Conservation (phyloP, 2,113 vertebrate species). For the Ifrita kowaldi region DNA sequence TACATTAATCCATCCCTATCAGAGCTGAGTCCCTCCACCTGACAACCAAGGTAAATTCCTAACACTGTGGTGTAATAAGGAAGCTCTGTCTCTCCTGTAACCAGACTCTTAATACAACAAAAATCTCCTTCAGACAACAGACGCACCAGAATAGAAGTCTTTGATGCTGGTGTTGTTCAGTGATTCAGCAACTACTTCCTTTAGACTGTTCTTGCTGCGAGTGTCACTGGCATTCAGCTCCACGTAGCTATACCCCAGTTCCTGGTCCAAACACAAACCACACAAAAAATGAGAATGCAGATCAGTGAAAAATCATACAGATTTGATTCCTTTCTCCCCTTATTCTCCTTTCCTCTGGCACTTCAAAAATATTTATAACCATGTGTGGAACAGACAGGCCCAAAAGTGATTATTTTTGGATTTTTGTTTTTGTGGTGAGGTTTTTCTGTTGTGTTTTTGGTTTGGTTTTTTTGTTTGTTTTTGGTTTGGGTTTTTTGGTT, state of each 20-base stretch:
- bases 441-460: not conserved
- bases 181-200: constrained; percentile 87
- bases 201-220: constrained; percentile 91
- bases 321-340: not conserved
- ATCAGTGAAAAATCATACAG: not conserved
- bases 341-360: not conserved
- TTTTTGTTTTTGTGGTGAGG: not conserved
- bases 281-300: not conserved
- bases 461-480: not conserved
- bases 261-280: constrained; percentile 71
- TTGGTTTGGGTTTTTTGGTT: not conserved
- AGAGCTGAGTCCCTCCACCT: fast-evolving
- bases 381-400: not conserved
- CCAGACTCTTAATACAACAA: not conserved
- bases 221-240: constrained; percentile 96
- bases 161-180: constrained; percentile 96
- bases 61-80: not conserved
- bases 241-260: constrained; percentile 91
- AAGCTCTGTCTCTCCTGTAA: not conserved
- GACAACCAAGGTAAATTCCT: not conserved
- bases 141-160: constrained; percentile 86
- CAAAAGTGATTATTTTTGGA: not conserved
- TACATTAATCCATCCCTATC: not conserved
- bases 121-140: not conserved
- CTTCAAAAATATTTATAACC: not conserved